Conservation (phyloP, 2,888 invertebrate genomes). For the Neoscelio sp. region DNA sequence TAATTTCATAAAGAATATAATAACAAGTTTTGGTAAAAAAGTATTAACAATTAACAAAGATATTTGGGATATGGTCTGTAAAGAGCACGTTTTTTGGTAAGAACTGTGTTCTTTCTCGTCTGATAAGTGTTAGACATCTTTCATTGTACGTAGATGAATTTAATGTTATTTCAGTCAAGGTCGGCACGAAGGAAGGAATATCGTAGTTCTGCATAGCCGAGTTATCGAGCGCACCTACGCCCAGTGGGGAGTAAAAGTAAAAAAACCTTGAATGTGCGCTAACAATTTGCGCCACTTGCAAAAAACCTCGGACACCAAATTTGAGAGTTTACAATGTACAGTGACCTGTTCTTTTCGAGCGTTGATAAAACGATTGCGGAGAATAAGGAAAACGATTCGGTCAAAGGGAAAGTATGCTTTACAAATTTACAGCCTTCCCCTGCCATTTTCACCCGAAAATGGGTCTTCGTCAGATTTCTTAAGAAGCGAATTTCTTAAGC, state of each 20-base stretch:
- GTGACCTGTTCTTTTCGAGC: slow-evolving; percentile 8
- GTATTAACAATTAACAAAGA: too few relatives aligned
- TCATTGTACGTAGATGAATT: slow-evolving; percentile 58
- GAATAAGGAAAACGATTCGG: slow-evolving; percentile 17
- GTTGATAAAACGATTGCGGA: background rate
- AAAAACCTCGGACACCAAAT: slow-evolving; percentile 25
- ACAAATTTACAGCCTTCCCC: slow-evolving; percentile 17
- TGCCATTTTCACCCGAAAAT: slow-evolving; percentile 12
- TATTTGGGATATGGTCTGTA: too few relatives aligned
- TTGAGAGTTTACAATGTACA: slow-evolving; percentile 22
- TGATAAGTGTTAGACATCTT: slow-evolving; percentile 30
- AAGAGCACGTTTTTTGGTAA: too few relatives aligned
- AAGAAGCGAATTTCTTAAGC: background rate
- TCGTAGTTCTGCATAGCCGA: slow-evolving; percentile 15
- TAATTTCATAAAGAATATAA: too few relatives aligned
- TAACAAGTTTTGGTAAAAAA: too few relatives aligned
- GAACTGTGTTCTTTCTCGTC: background rate
- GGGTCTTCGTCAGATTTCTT: slow-evolving; percentile 2
- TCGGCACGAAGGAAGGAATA: slow-evolving; percentile 52
- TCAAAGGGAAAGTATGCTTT: slow-evolving; percentile 25
- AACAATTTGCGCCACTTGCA: slow-evolving; percentile 29
- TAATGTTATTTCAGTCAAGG: slow-evolving; percentile 61
- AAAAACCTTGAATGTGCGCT: slow-evolving; percentile 44
- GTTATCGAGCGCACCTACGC: slow-evolving; percentile 40
- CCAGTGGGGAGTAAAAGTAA: slow-evolving; percentile 51